These are phyloP conservation scores for Choreutis nemorana DNA, from an alignment of 2,888 invertebrate species.

Conservation along the genomic window DNA sequence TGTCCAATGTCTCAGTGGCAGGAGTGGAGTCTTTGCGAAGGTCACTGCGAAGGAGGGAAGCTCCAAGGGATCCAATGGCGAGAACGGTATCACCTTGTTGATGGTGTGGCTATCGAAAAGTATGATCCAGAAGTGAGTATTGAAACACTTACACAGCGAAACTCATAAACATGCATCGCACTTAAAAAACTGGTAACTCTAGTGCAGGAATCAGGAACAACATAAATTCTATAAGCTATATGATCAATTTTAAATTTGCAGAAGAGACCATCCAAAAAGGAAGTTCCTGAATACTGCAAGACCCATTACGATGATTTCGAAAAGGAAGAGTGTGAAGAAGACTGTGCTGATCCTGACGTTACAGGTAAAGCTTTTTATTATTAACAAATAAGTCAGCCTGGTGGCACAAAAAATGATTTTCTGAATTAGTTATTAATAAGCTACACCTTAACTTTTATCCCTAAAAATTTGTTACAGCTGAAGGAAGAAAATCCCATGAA, in stretches of 20 bases:
- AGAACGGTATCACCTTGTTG: constrained; percentile 44
- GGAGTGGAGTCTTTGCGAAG: constrained; percentile 48
- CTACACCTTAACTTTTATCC: too few species aligned
- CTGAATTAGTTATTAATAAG: too few species aligned
- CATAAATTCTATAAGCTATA: not conserved
- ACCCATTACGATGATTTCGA: constrained; percentile 34
- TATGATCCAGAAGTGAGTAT: constrained; percentile 41
- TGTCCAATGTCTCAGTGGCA: constrained; percentile 45
- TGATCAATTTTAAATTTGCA: constrained; percentile 12
- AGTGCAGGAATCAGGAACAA: not conserved
- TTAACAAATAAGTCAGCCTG: constrained; percentile 3
- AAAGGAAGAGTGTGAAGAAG: constrained; percentile 30
- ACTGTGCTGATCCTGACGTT: constrained; percentile 20
- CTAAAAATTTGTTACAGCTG: constrained; percentile 37
- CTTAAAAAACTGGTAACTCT: not conserved
- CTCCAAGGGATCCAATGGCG: constrained; percentile 37
- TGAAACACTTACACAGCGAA: not conserved
- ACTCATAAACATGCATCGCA: not conserved
- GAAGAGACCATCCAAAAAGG: constrained; percentile 29
- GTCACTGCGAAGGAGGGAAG: constrained; percentile 29
- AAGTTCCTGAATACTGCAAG: constrained; percentile 41
- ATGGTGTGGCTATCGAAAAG: constrained; percentile 43
- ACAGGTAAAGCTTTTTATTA: constrained; percentile 1
- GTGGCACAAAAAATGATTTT: too few species aligned
- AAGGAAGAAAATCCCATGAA: constrained; percentile 28